Percentiles rank a stretch among this genome's conserved stretches.
These are phyloP conservation scores for Hecatera dysodea DNA, from an alignment of 2,888 invertebrate species.

Conservation along the genomic window DNA sequence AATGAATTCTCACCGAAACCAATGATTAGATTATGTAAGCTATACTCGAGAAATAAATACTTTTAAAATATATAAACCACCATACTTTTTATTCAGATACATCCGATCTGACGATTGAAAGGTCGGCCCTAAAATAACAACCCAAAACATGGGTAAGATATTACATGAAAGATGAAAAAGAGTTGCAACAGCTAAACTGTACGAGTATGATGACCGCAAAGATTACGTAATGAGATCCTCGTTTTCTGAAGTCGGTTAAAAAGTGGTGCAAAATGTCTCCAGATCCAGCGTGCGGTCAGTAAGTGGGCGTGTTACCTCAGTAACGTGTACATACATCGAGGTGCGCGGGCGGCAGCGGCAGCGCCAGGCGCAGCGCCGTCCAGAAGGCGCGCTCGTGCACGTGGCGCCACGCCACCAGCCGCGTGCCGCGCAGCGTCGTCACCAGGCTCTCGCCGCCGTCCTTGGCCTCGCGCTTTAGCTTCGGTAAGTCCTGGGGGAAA, in stretches of 20 bases:
- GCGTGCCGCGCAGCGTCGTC: constrained; percentile 84
- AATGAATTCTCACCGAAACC: too few species aligned
- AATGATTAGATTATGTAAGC: too few species aligned
- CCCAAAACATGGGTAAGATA: too few species aligned
- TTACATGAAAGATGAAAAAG: too few species aligned
- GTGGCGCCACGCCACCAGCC: constrained; percentile 89
- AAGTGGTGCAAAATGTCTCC: constrained; percentile 16
- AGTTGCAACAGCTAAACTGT: too few species aligned
- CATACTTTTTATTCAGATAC: too few species aligned
- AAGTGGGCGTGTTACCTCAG: constrained; percentile 49
- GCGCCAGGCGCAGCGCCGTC: constrained; percentile 91
- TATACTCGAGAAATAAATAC: too few species aligned
- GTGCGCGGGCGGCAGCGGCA: constrained; percentile 89
- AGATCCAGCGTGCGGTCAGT: constrained; percentile 14
- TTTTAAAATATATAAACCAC: too few species aligned
- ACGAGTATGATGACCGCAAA: too few species aligned
- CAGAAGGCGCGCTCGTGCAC: constrained; percentile 92
- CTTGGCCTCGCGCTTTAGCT: constrained; percentile 88
- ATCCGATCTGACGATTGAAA: not conserved
- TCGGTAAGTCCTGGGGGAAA: constrained; percentile 91
- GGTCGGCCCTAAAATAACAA: not conserved
- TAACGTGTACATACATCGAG: constrained; percentile 62
- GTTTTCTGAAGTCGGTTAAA: not conserved
- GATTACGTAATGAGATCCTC: too few species aligned
- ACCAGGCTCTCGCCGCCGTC: constrained; percentile 90